A percentile compares a stretch with the other conserved stretches of the same genome.
phyloP scores from a whole-genome alignment of 1,140 invertebrate genomes.

The Zaprionus nigranus region DNA sequence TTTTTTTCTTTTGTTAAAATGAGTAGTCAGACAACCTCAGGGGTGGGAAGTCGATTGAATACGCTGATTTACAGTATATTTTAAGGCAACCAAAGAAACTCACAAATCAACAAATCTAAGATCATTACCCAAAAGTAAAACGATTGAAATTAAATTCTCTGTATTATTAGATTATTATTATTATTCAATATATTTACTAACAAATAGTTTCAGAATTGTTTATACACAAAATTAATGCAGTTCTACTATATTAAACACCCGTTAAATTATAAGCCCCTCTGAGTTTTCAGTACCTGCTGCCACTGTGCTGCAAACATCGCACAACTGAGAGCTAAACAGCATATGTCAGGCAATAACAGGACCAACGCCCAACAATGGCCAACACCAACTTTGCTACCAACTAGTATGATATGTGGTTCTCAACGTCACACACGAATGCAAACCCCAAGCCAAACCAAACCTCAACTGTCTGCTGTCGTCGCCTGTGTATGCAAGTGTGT shows the following conservation, averaged over 20 bases:
- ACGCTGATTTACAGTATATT: not conserved
- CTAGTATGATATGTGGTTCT: constrained; percentile 45
- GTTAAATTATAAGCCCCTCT: not conserved
- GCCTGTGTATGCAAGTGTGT: constrained; percentile 22
- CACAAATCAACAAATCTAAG: not conserved
- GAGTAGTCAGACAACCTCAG: not conserved
- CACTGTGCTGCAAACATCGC: not conserved
- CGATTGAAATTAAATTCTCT: too few relatives aligned
- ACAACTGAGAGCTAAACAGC: constrained; percentile 15
- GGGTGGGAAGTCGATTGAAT: not conserved
- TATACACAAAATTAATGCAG: not conserved
- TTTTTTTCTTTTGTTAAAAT: constrained; percentile 1
- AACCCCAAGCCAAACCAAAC: constrained; percentile 28
- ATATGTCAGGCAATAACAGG: constrained; percentile 30
- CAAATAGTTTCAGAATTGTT: not conserved
- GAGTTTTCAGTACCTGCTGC: not conserved
- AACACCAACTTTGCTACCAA: constrained; percentile 17
- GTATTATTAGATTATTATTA: too few relatives aligned
- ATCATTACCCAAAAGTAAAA: not conserved
- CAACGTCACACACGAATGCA: constrained; percentile 31
- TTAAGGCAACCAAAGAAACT: not conserved
- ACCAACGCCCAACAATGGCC: constrained; percentile 17
- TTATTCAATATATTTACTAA: too few relatives aligned
- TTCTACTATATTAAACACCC: not conserved
- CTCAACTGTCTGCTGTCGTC: constrained; percentile 45